These are phyloP conservation scores for Xylota segnis DNA, from an alignment of 2,888 invertebrate genomes.

Conservation along the genomic window DNA sequence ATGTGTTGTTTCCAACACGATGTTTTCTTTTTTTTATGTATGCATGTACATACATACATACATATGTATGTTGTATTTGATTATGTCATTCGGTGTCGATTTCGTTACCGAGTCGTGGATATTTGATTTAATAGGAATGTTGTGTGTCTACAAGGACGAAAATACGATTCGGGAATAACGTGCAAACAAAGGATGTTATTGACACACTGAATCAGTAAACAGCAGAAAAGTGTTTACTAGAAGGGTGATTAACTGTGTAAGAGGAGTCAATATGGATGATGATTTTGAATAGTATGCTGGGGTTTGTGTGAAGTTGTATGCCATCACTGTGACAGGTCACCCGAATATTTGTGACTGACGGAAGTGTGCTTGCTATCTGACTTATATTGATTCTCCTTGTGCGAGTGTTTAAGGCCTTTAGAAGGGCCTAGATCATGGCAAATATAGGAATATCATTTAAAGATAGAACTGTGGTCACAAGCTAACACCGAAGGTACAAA, in stretches of 20 bases:
- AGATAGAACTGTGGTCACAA: no score
- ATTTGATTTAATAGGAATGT: constrained; percentile 1
- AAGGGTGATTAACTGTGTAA: neutral
- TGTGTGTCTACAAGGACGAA: neutral
- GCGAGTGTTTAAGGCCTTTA: no score
- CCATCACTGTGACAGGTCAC: no score
- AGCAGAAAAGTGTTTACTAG: neutral
- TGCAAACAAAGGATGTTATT: neutral
- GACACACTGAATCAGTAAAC: neutral
- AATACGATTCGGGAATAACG: neutral
- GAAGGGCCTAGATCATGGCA: no score
- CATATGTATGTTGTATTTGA: neutral
- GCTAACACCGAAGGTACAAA: no score
- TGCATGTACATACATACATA: neutral
- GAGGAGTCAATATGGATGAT: neutral
- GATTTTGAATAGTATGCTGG: neutral
- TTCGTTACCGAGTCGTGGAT: neutral
- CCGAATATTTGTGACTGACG: no score
- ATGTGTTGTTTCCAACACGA: constrained; percentile 37
- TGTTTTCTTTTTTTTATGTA: neutral
- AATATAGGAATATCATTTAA: no score
- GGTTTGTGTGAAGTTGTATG: neutral
- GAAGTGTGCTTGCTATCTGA: no score
- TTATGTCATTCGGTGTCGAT: constrained; percentile 16
- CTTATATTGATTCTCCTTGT: no score